These are phyloP conservation scores for Ruditapes philippinarum DNA, from an alignment of 1,140 invertebrate species.

Conservation along the genomic window DNA sequence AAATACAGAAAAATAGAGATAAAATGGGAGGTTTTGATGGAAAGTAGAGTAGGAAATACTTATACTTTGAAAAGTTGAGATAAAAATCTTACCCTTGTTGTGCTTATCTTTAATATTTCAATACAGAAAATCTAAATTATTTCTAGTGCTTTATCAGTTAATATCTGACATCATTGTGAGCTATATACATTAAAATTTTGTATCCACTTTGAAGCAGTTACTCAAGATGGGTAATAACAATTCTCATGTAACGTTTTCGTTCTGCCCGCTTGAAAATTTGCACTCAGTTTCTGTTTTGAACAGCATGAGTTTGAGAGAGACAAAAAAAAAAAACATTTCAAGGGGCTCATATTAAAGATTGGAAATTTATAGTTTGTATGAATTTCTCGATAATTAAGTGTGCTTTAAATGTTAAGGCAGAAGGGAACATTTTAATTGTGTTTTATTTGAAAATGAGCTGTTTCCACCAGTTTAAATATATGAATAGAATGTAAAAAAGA, in stretches of 20 bases:
- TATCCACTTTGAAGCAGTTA: background rate
- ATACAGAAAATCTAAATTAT: background rate
- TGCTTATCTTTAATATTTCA: background rate
- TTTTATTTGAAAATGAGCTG: background rate
- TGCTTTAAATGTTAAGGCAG: background rate
- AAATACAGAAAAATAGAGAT: too few species aligned
- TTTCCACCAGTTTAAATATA: background rate
- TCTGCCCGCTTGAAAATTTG: background rate
- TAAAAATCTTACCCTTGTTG: background rate
- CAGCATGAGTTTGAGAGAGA: background rate
- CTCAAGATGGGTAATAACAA: too few species aligned
- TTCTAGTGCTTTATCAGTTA: background rate
- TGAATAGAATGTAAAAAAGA: background rate
- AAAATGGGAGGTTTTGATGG: too few species aligned
- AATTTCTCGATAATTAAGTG: constrained; percentile 1
- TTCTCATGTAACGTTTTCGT: background rate
- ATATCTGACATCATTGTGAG: background rate
- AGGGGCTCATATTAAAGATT: background rate
- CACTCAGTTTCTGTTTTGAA: background rate
- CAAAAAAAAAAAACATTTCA: too few species aligned
- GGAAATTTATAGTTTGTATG: background rate
- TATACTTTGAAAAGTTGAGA: too few species aligned
- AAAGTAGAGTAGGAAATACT: too few species aligned
- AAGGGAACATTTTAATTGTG: background rate
- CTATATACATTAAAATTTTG: background rate